Base-by-base conservation (phyloP, 1,140 invertebrate genomes). In the Heliconius congener region DNA sequence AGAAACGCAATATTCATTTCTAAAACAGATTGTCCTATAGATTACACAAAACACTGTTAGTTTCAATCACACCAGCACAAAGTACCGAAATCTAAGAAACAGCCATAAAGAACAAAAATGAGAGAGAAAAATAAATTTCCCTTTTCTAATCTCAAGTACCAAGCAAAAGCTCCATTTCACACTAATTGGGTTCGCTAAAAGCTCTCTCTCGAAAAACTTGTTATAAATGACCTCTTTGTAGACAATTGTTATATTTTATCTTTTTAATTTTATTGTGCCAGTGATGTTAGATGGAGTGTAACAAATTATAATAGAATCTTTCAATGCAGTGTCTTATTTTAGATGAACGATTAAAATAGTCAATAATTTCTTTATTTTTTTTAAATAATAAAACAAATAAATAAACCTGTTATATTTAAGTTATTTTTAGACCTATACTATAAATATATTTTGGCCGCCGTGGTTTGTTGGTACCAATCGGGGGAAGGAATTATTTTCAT, bases 101-200 rank as follows among this genome's bases (percentile, higher is more conserved):
- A 81, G 78, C 73, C 81, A 84, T 84, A 83, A 82, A 85, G 77
- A 82, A 83, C 71, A 76, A 82, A 83, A 74, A 84, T 82, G 81
- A 85, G 77, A 82, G 81, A 72, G 78, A 82, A 83, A 74, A 84
- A 84, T 84, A 87, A 82, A 82, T 83, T 81, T 83, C 80, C 81
- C 66, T 84, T 66, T 81, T 78, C 80, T 86, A 85, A 86, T 87
- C 83, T 82, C 66, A 80, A 78, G 75, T 73, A 82, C 74, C 80
- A 82, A 83, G 81, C 77, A 73, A 83, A 83, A 46, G 80, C 73
- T 80, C 82, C 75, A 83, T 87, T 85, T 85, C 81, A 82, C 82
- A 84, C 86, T 87, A 88, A 88, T 87, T 88, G 85, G 87, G 83
- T 85, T 83, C 76, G 77, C 83, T 85, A 83, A 84, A 87, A 84